These are phyloP conservation scores for Clarias laeviceps DNA, from an alignment of 2,797 vertebrate genomes.

Conservation along the genomic window DNA sequence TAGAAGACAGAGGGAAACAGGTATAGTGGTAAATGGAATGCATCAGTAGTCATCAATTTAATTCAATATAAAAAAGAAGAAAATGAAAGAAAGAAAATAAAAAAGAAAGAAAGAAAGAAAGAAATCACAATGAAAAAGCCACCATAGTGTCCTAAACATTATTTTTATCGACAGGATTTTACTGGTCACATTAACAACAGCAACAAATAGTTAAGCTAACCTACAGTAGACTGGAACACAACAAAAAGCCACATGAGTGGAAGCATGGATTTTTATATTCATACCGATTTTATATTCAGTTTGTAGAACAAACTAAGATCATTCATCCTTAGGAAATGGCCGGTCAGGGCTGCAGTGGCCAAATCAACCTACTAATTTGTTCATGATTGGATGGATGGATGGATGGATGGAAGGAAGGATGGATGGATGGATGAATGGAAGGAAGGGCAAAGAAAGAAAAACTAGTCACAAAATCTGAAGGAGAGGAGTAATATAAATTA, in stretches of 20 bases:
- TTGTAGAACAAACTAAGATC: not conserved
- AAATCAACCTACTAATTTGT: not conserved
- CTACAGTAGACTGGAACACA: no score
- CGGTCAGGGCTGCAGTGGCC: not conserved
- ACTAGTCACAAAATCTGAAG: not conserved
- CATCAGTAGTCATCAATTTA: not conserved
- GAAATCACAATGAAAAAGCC: not conserved
- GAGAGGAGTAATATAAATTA: not conserved
- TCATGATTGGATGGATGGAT: no score
- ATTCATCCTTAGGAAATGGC: not conserved
- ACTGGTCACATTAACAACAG: not conserved
- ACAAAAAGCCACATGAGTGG: not conserved
- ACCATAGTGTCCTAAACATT: not conserved
- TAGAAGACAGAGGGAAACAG: not conserved
- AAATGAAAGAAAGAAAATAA: no score
- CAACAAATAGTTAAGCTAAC: not conserved
- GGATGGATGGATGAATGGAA: no score
- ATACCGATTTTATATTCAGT: not conserved
- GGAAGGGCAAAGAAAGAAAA: no score
- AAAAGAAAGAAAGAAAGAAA: no score
- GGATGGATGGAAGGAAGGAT: no score
- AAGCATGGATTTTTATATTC: not conserved
- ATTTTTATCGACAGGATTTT: not conserved
- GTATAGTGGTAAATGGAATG: not conserved
- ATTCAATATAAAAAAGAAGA: no score